Evolutionary conservation across 2,797 vertebrate species (phyloP), one percentile per base, ranked within the genome.

Genomic region (Champsocephalus gunnari): DNA sequence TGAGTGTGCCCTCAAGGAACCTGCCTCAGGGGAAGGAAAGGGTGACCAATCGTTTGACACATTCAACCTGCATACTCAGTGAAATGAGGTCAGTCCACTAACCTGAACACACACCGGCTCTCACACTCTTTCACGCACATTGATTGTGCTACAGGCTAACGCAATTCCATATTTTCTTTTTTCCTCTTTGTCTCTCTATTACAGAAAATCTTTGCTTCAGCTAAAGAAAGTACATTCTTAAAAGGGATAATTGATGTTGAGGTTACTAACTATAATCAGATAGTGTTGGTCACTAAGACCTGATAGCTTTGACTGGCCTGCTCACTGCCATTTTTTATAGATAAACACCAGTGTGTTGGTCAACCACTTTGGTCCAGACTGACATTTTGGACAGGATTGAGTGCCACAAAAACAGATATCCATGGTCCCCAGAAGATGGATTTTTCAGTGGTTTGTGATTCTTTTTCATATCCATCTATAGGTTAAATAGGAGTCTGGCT

Each of bases 1-100:
- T 48, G 63, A 71, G 51, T 17, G 19, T 8, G 45, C 49, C 48
- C 41, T 59, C 65, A 66, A 56, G 71, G 47, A 72, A 72, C 32
- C 12, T 28, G 65, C 75, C 71, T 57, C 32, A n/a, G 38, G 66
- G 57, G 34, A 51, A 62, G 65, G 60, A 56, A 70, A 12, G 14
- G 71, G 55, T 45, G 60, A 77, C 70, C 75, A 60, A 60, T 79
- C 70, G 58, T 73, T 79, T 86, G 55, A 83, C 79, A 78, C 11
- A 4, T 60, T 79, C 81, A 76, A 56, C 71, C 57, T 64, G 66
- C 80, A 57, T 48, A 16, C 47, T 71, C 67, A 9, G 49, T 70
- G 64, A 79, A 79, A 85, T 70, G 53, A 76, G 75, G 70, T 66
- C 66, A 64, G 12, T 49, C 44, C 69, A 16, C 63, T 60, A 66